Conservation (phyloP, 2,888 invertebrate species). For the Noctua janthina region DNA sequence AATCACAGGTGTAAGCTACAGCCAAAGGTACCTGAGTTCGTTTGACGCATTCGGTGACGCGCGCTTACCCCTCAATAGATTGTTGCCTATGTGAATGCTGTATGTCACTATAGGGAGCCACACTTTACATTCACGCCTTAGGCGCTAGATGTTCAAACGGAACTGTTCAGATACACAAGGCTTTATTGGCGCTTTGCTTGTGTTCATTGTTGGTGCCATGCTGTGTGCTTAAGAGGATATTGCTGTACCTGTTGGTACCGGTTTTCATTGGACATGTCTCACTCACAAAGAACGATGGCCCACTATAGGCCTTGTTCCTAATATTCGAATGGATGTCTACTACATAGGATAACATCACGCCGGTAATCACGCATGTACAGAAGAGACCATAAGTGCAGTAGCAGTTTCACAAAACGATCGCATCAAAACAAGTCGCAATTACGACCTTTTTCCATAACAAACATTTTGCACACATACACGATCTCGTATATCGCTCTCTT, state of each 20-base stretch:
- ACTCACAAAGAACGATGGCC: background rate
- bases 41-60: slow-evolving; percentile 34
- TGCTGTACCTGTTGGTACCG: background rate
- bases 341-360: no score
- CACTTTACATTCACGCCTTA: slow-evolving; percentile 18
- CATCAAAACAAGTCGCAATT: no score
- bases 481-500: no score
- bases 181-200: slow-evolving; percentile 10
- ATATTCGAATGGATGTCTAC: background rate
- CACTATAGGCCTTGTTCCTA: background rate
- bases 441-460: no score
- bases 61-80: slow-evolving; percentile 29
- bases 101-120: slow-evolving; percentile 10
- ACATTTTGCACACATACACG: no score
- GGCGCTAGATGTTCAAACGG: slow-evolving; percentile 16
- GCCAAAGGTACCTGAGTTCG: slow-evolving; percentile 21
- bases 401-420: no score
- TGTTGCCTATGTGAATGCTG: slow-evolving; percentile 12
- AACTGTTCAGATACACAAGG: slow-evolving; percentile 12
- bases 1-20: slow-evolving; percentile 25
- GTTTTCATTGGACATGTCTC: background rate
- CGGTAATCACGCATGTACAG: no score
- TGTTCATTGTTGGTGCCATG: background rate
- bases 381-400: no score
- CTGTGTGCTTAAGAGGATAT: background rate